A percentile compares a stretch with the other conserved stretches of the same genome.
Conservation (phyloP, 2,113 vertebrate genomes). For the Enhydra lutris region DNA sequence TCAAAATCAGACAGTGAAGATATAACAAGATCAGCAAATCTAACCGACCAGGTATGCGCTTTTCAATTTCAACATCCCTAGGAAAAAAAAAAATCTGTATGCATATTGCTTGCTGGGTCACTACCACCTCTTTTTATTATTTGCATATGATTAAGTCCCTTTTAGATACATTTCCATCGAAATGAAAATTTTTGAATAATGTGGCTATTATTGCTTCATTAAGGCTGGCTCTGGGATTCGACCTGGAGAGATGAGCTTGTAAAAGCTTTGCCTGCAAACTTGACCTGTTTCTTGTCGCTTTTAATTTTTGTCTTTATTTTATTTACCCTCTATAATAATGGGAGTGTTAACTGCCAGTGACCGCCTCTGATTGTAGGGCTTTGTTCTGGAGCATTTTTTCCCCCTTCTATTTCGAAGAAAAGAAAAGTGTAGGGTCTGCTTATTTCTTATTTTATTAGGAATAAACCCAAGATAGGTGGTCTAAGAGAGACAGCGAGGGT, state of each 20-base stretch:
- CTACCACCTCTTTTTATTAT: constrained; percentile 90
- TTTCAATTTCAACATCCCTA: constrained; percentile 70
- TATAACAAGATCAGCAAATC: constrained; percentile 97
- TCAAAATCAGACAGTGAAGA: constrained; percentile 99
- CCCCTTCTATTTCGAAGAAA: constrained; percentile 63
- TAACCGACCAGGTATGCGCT: constrained; percentile 95
- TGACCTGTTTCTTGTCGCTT: constrained; percentile 98
- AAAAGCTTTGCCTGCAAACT: constrained; percentile 93
- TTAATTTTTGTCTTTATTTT: constrained; percentile 92
- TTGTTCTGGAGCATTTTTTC: constrained; percentile 55
- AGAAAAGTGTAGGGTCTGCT: constrained; percentile 69
- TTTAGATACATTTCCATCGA: constrained; percentile 95
- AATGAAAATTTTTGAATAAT: constrained; percentile 98
- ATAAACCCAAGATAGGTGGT: constrained; percentile 86
- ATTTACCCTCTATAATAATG: constrained; percentile 84
- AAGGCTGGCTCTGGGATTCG: constrained; percentile 93
- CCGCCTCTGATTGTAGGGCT: constrained; percentile 74
- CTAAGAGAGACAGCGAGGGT: constrained; percentile 78
- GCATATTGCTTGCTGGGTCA: constrained; percentile 92
- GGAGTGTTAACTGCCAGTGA: constrained; percentile 70
- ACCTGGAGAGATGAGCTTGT: constrained; percentile 95
- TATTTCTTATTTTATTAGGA: constrained; percentile 79
- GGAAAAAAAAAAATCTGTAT: constrained; percentile 84
- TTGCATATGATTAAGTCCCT: constrained; percentile 98
- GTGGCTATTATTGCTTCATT: constrained; percentile 99